phyloP scores from a whole-genome alignment of 2,797 vertebrate species.

The Lithobates pipiens region DNA sequence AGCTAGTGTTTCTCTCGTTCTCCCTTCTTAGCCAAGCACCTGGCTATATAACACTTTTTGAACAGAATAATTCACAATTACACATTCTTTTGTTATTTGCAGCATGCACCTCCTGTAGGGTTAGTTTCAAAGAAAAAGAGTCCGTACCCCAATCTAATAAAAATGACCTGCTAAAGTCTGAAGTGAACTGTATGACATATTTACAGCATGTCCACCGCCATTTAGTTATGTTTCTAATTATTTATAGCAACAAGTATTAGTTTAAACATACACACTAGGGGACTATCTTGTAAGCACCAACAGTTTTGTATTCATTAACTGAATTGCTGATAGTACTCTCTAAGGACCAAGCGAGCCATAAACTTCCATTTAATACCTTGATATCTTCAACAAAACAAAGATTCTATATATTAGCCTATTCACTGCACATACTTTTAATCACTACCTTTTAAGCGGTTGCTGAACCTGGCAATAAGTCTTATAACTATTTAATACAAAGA shows the following conservation, averaged over 20 bases:
- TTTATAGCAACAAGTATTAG: background rate
- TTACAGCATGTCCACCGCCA: background rate
- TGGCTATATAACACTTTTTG: no score
- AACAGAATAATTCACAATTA: no score
- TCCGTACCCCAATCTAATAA: no score
- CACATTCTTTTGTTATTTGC: no score
- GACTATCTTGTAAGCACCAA: slow-evolving; percentile 1
- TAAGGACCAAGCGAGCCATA: background rate
- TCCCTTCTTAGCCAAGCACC: no score
- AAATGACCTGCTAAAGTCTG: no score
- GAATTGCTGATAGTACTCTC: slow-evolving; percentile 4
- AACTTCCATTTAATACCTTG: slow-evolving; percentile 1
- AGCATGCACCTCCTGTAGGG: no score
- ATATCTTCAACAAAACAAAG: background rate
- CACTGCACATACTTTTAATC: background rate
- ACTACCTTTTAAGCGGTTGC: slow-evolving; percentile 1
- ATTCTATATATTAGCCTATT: background rate
- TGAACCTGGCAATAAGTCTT: background rate
- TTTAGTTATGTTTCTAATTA: background rate
- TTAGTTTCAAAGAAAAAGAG: no score
- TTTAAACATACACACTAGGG: background rate
- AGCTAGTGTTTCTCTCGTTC: no score
- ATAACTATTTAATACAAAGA: background rate
- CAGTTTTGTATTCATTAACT: slow-evolving; percentile 9
- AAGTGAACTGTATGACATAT: background rate